Base-by-base conservation (phyloP, 1,140 invertebrate species). In the Oscheius sp. region DNA sequence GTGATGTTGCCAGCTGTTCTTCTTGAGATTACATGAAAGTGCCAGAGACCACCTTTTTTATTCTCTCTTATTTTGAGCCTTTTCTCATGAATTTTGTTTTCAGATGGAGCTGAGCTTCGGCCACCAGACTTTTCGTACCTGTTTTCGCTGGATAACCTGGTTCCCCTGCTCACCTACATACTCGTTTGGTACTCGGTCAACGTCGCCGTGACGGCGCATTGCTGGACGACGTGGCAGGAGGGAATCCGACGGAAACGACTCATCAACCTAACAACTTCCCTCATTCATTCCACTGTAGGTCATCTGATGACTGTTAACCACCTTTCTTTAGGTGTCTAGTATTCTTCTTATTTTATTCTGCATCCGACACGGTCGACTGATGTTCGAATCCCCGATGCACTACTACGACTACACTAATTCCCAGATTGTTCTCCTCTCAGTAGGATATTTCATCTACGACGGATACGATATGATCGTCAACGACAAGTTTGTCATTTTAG, bases 371-470 rank as follows among this genome's bases (percentile, higher is more conserved):
- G 61, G 68, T 1, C 58, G 64, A n/a, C 52, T 75, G 23, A 75
- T 75, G 73, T 75, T 75, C 59, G 36, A 74, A 26, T 35, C 63
- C 20, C 63, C 73, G 46, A 49, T 75, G 29, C 73, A 75, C 29
- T 75, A 59, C 34, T 75, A 63, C 32, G 20, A 74, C 10, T 65
- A 69, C 20, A 31, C 64, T 26, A 68, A 65, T 28, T 58, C 68
- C 36, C 73, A 75, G 28, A 46, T 75, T 7, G 45, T 67, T 45
- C 73, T 42, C 32, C 68, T 75, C 32, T 75, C 73, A n/a, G 65
- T 75, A 20, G 73, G 73, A 23, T 75, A 75, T 58, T 75, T 75
- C 49, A 62, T 61, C 61, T 75, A 73, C 59, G 73, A 75, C 59
- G 49, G 49, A 31, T 73, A 38, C 26, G 73, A 75, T 64, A 74